Evolutionary conservation across 2,113 vertebrate species (phyloP).

Genomic region (Pyrgilauda ruficollis): DNA sequence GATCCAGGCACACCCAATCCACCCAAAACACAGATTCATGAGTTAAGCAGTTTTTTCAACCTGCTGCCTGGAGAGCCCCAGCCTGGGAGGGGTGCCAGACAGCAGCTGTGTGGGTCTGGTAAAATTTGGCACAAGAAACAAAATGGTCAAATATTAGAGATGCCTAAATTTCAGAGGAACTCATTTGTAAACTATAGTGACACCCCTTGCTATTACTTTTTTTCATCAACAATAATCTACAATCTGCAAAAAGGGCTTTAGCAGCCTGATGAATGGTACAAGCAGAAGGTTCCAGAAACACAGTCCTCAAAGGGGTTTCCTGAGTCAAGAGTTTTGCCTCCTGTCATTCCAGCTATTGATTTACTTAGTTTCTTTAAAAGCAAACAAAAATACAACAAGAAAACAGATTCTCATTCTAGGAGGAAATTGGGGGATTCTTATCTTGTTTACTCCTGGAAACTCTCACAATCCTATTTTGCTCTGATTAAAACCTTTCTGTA

Average conservation of each 20-base stretch:
- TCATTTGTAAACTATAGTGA: background rate
- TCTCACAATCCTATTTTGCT: background rate
- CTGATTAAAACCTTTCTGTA: background rate
- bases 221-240: background rate
- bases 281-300: background rate
- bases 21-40: background rate
- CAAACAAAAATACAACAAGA: background rate
- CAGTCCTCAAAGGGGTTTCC: background rate
- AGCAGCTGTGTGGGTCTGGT: background rate
- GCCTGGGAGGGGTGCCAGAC: background rate
- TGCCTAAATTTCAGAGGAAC: background rate
- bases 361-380: background rate
- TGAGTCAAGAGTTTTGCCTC: background rate
- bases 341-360: background rate
- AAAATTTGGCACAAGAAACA: background rate
- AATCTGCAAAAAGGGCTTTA: background rate
- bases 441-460: background rate
- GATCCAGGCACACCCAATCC: background rate
- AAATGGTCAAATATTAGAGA: background rate
- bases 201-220: background rate
- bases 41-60: constrained; percentile 26
- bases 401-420: background rate
- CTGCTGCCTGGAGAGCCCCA: constrained; percentile 15
- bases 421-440: background rate
- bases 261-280: background rate